Evolutionary conservation across 2,888 invertebrate species (phyloP), one percentile per base, ranked within the genome.

Genomic region (Gymnoscelis rufifasciata): DNA sequence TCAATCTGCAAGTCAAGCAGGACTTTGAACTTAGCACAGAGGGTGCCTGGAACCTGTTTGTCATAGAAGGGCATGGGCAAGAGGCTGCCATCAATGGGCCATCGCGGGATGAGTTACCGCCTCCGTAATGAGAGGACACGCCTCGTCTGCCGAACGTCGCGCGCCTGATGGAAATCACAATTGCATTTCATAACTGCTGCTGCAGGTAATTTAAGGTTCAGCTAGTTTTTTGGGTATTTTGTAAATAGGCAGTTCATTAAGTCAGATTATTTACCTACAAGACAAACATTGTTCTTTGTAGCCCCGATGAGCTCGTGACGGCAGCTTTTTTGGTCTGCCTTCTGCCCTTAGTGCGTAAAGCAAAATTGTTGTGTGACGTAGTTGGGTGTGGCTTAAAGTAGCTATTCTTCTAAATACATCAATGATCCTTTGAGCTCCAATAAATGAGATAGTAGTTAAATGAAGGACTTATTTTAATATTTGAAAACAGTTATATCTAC

Each of bases 151-250:
- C 45, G 41, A 42, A 43, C 47, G 27, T 41, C 44, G 47, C 43
- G 40, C 28, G 31, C 39, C 48, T 37, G 45, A 47, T 50, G 38
- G 39, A 53, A 51, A 58, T 60, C 51, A 54, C 52, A 52, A 51
- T 54, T 54, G 27, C 45, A 53, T 68, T 66, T 66, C 64, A 56
- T 61, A 60, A 64, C 48, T 48, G 31, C 23, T 40, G 15, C 0
- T 33, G 11, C 38, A 49, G 49, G 26, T 42, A 10, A 0, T 4
- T 1, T 12, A 3, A 19, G 29, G 15, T 15, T 2, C 29, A 12
- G 45, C 41, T 29, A 7, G 31, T 8, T 28, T 7, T 3, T 10
- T n/a, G 10, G n/a, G 5, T 8, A 12, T 7, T 30, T 30, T 31
- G 14, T 19, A 19, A 2, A 19, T 19, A 3, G 19, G 5, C 26